These are phyloP conservation scores for Alentia gelatinosa DNA, from an alignment of 2,888 invertebrate genomes.

Conservation along the genomic window DNA sequence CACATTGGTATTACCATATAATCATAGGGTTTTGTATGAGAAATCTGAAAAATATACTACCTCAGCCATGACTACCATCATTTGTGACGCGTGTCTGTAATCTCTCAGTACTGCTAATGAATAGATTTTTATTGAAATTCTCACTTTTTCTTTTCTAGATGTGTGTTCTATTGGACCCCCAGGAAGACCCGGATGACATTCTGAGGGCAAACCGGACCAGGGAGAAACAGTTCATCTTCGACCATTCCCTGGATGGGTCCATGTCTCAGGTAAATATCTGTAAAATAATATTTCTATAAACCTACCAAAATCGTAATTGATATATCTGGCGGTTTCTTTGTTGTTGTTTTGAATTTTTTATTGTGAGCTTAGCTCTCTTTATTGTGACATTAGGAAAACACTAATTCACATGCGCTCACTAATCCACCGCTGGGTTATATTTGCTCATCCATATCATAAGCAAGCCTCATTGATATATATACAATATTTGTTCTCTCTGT, in stretches of 20 bases:
- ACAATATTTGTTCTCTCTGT: too few relatives aligned
- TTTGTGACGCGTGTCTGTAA: not conserved
- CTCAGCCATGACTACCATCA: not conserved
- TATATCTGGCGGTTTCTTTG: too few relatives aligned
- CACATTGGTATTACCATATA: too few relatives aligned
- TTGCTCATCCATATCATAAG: too few relatives aligned
- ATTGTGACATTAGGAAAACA: too few relatives aligned
- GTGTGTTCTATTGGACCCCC: constrained; percentile 86
- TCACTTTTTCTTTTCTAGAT: constrained; percentile 84
- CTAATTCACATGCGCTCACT: too few relatives aligned
- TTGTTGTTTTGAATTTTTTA: too few relatives aligned
- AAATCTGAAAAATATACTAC: not conserved
- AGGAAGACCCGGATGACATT: constrained; percentile 83
- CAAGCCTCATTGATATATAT: too few relatives aligned
- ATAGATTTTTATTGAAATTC: not conserved
- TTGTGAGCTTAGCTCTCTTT: too few relatives aligned
- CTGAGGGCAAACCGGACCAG: constrained; percentile 86
- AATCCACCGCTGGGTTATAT: too few relatives aligned
- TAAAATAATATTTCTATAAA: too few relatives aligned
- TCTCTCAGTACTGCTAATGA: not conserved
- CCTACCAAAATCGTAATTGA: too few relatives aligned
- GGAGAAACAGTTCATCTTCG: constrained; percentile 93
- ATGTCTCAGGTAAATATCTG: constrained; percentile 88
- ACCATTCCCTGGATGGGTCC: constrained; percentile 92
- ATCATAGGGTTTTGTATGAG: not conserved